Evolutionary conservation across 2,888 invertebrate genomes (phyloP), one percentile per base, ranked within the genome.

Genomic region (Drosophila colorata): DNA sequence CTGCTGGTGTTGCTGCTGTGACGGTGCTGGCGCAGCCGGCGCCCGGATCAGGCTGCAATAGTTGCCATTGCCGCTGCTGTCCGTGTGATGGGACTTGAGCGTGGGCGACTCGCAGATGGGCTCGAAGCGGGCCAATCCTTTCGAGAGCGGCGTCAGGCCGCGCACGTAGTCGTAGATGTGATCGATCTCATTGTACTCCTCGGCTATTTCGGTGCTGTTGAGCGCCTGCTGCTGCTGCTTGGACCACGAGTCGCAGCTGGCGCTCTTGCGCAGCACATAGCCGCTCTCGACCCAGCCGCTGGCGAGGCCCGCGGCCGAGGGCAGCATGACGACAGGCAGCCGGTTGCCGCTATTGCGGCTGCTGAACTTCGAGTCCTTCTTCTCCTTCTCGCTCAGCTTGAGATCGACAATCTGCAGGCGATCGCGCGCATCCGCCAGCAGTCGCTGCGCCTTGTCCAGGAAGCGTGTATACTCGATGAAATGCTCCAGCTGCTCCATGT

Each of bases 141-240:
- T 97, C 5, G 98, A 97, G 28, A 97, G 93, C 1, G 97, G 97
- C 52, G 98, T 98, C 81, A 98, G 96, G 1, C 98, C 98, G 71
- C 98, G 94, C 0, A 98, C 98, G 91, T 98, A 98, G 91, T 98
- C 98, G 91, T 98, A 98, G 77, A 98, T 97, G 92, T 98, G 97
- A 93, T 98, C 98, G 81, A 98, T 98, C 93, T 98, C 98, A 84
- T 98, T 97, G 92, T 98, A 98, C 88, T 98, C 97, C 90, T 97
- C 97, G 31, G 95, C 96, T 90, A 94, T 93, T 81, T 94, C 94
- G 77, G 93, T 93, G 68, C 74, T 79, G 31, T 49, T 86, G 25
- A 87, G 93, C 93, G 76, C 72, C 74, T 91, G 92, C 69, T 89
- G 91, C 37, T 89, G 90, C 69, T 89, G 91, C 69, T 91, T 92